phyloP scores from a whole-genome alignment of 2,797 vertebrate species.

The Antennarius maculatus region DNA sequence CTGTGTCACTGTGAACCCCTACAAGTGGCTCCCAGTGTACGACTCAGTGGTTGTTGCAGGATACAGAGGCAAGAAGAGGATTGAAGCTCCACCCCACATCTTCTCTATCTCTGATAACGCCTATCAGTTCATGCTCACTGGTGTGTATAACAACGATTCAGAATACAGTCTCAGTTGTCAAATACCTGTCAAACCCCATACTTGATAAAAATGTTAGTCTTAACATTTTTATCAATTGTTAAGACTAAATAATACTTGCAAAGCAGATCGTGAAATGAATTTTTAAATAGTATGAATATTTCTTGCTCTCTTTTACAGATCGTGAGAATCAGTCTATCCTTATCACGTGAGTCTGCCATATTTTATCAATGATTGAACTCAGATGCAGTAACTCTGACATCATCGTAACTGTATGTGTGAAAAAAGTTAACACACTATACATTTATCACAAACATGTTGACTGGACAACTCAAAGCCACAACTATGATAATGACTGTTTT shows the following conservation, averaged over 20 bases:
- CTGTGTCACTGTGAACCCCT: constrained; percentile 89
- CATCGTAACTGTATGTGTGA: neutral
- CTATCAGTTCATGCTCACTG: constrained; percentile 91
- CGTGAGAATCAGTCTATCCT: constrained; percentile 93
- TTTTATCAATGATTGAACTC: neutral
- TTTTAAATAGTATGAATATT: neutral
- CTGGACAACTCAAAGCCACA: too few species aligned
- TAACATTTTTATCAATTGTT: too few species aligned
- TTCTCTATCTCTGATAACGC: constrained; percentile 95
- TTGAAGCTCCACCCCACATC: constrained; percentile 93
- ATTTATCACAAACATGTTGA: too few species aligned
- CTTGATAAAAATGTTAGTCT: too few species aligned
- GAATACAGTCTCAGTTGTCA: too few species aligned
- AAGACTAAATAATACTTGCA: neutral
- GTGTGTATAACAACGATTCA: constrained; percentile 63
- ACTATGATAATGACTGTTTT: too few species aligned
- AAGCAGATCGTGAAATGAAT: neutral
- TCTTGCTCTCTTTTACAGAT: constrained; percentile 74
- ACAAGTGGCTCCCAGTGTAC: constrained; percentile 92
- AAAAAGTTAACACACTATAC: neutral
- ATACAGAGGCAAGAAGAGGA: constrained; percentile 91
- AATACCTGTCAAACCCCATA: too few species aligned
- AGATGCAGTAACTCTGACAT: neutral
- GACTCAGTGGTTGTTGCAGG: constrained; percentile 81
- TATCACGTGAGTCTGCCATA: constrained; percentile 84